Conservation (phyloP, 2,113 vertebrate genomes). For the Sterrhoptilus dennistouni region DNA sequence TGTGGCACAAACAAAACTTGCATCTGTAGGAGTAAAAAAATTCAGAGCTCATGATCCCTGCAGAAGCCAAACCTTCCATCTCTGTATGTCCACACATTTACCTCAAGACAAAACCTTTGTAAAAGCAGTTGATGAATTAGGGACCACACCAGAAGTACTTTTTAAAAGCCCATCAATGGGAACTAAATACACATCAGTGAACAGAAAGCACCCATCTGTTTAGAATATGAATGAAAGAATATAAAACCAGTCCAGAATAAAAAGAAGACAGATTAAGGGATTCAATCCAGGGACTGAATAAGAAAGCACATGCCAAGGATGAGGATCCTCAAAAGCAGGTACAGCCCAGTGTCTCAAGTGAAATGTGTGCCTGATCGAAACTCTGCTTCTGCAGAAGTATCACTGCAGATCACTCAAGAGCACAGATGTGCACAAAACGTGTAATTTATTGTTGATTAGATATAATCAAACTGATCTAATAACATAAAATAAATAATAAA, state of each 20-base stretch:
- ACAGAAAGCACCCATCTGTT: neutral
- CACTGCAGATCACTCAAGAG: neutral
- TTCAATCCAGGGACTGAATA: neutral
- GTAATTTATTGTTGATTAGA: neutral
- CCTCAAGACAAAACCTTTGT: neutral
- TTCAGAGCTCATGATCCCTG: neutral
- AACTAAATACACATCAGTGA: neutral
- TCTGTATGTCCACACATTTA: neutral
- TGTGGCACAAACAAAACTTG: neutral
- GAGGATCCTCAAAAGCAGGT: neutral
- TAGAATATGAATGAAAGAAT: neutral
- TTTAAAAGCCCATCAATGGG: neutral
- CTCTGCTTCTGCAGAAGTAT: neutral
- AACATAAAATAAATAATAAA: neutral
- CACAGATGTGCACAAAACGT: neutral
- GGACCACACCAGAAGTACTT: neutral
- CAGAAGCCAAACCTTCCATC: neutral
- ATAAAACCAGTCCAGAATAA: neutral
- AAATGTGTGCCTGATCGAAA: neutral
- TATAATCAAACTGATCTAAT: neutral
- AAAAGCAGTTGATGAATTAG: neutral
- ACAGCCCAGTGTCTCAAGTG: neutral
- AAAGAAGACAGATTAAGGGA: neutral
- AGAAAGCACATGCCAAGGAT: neutral
- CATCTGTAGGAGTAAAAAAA: neutral